Base-by-base conservation (phyloP, 2,113 vertebrate genomes). In the Chaetodon auriga region DNA sequence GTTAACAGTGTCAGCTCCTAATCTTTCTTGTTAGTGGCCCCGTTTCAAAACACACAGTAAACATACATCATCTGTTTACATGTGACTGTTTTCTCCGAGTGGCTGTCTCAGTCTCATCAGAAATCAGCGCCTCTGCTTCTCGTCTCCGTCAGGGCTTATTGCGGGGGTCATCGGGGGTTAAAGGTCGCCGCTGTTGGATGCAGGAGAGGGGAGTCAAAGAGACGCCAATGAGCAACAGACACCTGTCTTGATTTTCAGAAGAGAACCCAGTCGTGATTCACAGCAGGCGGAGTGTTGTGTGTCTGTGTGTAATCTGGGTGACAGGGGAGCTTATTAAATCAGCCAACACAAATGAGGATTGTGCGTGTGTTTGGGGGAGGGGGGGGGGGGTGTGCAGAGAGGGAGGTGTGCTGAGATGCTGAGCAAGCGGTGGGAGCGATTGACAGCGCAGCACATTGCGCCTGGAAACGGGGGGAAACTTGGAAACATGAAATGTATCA, bases 281-380 rank as follows among this genome's bases (percentile, higher is more conserved):
- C 38, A 0, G 69, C 72, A 45, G 76, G 65, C 10, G 12, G 58
- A 15, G 80, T 36, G 45, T 38, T 49, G 62, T 62, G 73, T 65
- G 21, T 80, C n/a, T 66, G 62, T 80, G 85, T 75, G 81, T 70
- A 66, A 76, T 77, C 36, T 54, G 69, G 65, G 66, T 75, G 79
- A 80, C 68, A 41, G 70, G 83, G 83, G 89, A 88, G 84, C 68
- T 85, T 92, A 90, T 93, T 87, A 88, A 92, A 85, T 83, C 63
- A 80, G 66, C 83, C 62, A 88, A 81, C 78, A 68, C 68, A 80
- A 84, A 79, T 9, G 38, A 65, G 30, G 58, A 64, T 16, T 84
- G 5, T 72, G 71, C 23, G 15, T 46, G 68, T 61, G 36, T 38
- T 21, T 58, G 38, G 35, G 35, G 45, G 61, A 61, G 71, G 15